Base-by-base conservation (phyloP, 1,140 invertebrate species). In the Listronotus bonariensis region DNA sequence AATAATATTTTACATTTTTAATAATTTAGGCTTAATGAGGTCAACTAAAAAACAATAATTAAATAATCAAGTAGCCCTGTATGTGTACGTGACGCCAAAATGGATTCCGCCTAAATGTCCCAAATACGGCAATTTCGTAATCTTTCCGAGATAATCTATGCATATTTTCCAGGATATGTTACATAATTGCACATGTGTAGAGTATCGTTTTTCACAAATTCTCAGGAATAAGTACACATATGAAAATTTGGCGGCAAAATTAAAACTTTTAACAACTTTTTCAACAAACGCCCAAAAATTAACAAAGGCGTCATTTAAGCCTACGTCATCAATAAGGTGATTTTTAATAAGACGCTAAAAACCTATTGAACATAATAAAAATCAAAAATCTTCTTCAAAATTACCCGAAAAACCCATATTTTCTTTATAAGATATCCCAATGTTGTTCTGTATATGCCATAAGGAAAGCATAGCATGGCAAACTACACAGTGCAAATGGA, bases 401-500 rank as follows among this genome's bases (percentile, higher is more conserved):
- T 48, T 40, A 55, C 17, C 41, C 38, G 43, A 52, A 68, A 68
- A 71, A 68, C 31, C 43, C 26, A 41, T 55, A 67, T 49, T 68
- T 62, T 57, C 31, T n/a, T 10, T 36, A 34, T 20, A 17, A 42
- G 48, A 61, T 43, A 52, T 64, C 67, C 62, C 67, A 65, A 68
- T 70, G 36, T 56, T 46, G 26, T 51, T 32, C 58, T 48, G 56
- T 70, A 71, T 68, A 68, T 67, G 64, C 62, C 64, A 66, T 70
- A 71, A 67, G 69, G 66, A 68, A 69, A 68, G 66, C 52, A 71
- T 56, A 72, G 71, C 69, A 72, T 71, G 66, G 65, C 63, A 38
- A 73, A 70, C 73, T 71, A 71, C 68, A 74, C 71, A 67, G 71
- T 72, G 66, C 71, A 73, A 76, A 78, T 77, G 75, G 77, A 77